Conservation (phyloP, 2,888 invertebrate genomes). For the Apoderus coryli region DNA sequence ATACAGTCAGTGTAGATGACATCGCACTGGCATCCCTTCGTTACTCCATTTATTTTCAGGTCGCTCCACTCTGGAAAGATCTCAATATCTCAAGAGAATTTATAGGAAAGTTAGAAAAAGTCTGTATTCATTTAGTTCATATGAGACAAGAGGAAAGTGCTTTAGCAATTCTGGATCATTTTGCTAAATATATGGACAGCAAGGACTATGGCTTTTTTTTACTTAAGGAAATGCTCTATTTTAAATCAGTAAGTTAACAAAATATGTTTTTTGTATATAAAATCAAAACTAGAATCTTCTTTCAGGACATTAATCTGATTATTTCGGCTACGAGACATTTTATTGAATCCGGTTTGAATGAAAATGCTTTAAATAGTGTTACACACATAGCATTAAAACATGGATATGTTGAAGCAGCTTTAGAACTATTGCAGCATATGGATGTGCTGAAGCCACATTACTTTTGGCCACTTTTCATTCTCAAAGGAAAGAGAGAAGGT, state of each 20-base stretch:
- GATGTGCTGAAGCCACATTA: slow-evolving; percentile 40
- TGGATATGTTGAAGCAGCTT: slow-evolving; percentile 33
- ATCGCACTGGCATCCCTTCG: no score
- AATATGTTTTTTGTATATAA: neutral
- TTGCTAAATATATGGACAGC: slow-evolving; percentile 31
- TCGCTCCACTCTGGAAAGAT: no score
- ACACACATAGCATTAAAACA: slow-evolving; percentile 38
- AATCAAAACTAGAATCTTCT: slow-evolving; percentile 12
- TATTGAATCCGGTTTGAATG: no score
- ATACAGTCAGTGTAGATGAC: no score
- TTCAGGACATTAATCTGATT: slow-evolving; percentile 35
- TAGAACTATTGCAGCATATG: slow-evolving; percentile 31
- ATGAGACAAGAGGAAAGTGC: slow-evolving; percentile 37
- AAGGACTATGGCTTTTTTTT: slow-evolving; percentile 41
- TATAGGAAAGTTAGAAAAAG: slow-evolving; percentile 21
- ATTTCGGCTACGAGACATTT: slow-evolving; percentile 34
- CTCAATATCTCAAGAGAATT: slow-evolving; percentile 17
- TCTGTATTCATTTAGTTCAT: slow-evolving; percentile 39
- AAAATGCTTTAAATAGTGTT: no score
- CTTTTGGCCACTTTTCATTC: slow-evolving; percentile 49
- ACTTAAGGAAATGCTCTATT: slow-evolving; percentile 43
- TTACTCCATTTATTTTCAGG: no score
- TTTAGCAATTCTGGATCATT: slow-evolving; percentile 36
- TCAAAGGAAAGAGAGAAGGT: slow-evolving; percentile 35
- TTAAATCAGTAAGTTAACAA: slow-evolving; percentile 36